Percentiles rank a stretch among this genome's conserved stretches.
Conservation (phyloP, 2,888 invertebrate genomes). For the Camponotus fellah region DNA sequence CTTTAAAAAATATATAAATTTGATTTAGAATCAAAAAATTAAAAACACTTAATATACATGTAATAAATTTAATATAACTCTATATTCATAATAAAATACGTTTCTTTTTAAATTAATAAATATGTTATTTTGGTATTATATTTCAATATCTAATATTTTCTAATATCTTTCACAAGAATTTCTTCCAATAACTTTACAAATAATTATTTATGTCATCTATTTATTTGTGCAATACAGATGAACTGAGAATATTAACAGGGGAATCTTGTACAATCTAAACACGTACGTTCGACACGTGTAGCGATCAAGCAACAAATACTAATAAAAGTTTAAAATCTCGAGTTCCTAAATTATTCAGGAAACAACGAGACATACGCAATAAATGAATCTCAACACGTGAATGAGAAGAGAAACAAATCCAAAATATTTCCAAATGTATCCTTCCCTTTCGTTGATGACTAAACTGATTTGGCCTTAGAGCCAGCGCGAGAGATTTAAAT, state of each 20-base stretch:
- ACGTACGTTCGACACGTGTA: not conserved
- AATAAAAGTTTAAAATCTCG: not conserved
- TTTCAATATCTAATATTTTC: not conserved
- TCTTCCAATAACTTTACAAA: not conserved
- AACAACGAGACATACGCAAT: not conserved
- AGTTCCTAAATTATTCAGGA: not conserved
- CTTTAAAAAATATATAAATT: not conserved
- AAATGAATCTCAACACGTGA: not conserved
- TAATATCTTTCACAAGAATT: not conserved
- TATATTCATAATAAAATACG: not conserved
- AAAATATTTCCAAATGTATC: not conserved
- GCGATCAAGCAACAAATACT: not conserved
- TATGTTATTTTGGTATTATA: not conserved
- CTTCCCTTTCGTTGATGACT: not conserved
- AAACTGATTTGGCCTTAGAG: slow-evolving; percentile 14
- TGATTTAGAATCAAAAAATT: not conserved
- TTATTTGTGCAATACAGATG: not conserved
- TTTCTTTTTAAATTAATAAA: not conserved
- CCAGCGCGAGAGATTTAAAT: slow-evolving; percentile 2
- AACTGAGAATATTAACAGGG: not conserved
- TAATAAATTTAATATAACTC: not conserved
- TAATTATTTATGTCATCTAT: not conserved
- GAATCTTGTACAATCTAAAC: not conserved
- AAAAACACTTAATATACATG: not conserved
- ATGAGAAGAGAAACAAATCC: not conserved